A percentile compares a stretch with the other conserved stretches of the same genome.
Evolutionary conservation across 2,113 vertebrate species (phyloP).

Genomic region (Garra rufa): DNA sequence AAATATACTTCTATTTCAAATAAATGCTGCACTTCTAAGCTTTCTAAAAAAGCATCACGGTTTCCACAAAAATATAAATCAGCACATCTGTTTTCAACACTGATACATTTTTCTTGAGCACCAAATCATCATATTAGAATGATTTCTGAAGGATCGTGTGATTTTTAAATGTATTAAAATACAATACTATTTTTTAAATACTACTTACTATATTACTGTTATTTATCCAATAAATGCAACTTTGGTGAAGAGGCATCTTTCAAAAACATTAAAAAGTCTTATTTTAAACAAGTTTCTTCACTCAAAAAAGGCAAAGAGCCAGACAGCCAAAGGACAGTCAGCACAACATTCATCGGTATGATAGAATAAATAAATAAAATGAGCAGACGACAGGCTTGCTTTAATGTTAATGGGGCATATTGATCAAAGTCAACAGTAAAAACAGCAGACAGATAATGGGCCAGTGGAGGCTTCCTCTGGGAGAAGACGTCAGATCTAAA

Average conservation of each 20-base stretch:
- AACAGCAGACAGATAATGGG: conserved; percentile 45
- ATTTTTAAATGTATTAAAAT: neutral
- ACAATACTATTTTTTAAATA: neutral
- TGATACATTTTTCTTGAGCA: neutral
- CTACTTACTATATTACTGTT: neutral
- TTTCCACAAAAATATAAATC: too few relatives aligned
- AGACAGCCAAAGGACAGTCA: conserved; percentile 32
- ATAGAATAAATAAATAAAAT: conserved; percentile 45
- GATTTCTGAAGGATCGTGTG: neutral
- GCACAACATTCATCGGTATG: conserved; percentile 30
- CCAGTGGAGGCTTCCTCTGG: conserved; percentile 37
- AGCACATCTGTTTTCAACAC: neutral
- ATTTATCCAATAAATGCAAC: neutral
- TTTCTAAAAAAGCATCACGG: neutral
- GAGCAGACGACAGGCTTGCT: conserved; percentile 36
- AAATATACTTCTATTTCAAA: neutral
- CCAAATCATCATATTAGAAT: neutral
- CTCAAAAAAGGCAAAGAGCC: neutral
- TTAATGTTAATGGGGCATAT: conserved; percentile 49
- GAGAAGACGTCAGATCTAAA: conserved; percentile 23
- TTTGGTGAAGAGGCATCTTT: neutral
- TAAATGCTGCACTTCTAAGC: neutral
- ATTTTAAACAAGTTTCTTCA: neutral
- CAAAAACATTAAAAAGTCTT: neutral
- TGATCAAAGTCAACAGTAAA: conserved; percentile 42